Conservation (phyloP, 2,888 invertebrate genomes). For the Ormyrus thymus region DNA sequence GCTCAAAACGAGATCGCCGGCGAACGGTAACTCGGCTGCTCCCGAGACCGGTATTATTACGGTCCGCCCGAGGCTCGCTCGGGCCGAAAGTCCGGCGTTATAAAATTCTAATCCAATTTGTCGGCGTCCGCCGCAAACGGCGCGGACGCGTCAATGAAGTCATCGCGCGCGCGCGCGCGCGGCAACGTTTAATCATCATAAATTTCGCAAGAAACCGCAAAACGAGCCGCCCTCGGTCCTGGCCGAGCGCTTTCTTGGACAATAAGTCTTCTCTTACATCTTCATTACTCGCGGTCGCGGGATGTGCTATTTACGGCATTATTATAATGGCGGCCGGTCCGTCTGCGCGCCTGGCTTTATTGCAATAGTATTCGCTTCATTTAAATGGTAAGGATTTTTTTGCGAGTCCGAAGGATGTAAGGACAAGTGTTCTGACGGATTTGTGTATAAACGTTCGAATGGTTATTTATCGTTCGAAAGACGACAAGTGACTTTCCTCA, state of each 20-base stretch:
- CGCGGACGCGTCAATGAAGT: constrained; percentile 67
- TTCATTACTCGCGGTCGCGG: constrained; percentile 55
- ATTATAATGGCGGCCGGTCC: constrained; percentile 39
- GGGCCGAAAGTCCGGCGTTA: constrained; percentile 57
- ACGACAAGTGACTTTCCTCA: no score
- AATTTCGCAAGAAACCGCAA: constrained; percentile 73
- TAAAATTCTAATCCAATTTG: constrained; percentile 71
- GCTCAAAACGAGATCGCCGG: background rate
- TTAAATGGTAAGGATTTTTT: constrained; percentile 21
- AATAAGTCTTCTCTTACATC: constrained; percentile 55
- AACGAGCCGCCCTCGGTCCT: constrained; percentile 57
- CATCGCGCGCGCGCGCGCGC: constrained; percentile 63
- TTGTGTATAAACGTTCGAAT: constrained; percentile 25
- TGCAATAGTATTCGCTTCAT: constrained; percentile 35
- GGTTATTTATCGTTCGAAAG: background rate
- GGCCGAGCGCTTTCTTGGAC: constrained; percentile 31
- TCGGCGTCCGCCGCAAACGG: constrained; percentile 62
- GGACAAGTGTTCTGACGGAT: constrained; percentile 32
- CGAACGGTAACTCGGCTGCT: no score
- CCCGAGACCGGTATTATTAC: no score
- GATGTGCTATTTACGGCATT: constrained; percentile 44
- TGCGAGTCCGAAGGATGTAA: background rate
- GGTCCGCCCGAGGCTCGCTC: background rate
- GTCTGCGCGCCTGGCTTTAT: constrained; percentile 5
- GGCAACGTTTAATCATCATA: constrained; percentile 74